These are phyloP conservation scores for Sebastes nivosus DNA, from an alignment of 2,797 vertebrate genomes.

Conservation along the genomic window DNA sequence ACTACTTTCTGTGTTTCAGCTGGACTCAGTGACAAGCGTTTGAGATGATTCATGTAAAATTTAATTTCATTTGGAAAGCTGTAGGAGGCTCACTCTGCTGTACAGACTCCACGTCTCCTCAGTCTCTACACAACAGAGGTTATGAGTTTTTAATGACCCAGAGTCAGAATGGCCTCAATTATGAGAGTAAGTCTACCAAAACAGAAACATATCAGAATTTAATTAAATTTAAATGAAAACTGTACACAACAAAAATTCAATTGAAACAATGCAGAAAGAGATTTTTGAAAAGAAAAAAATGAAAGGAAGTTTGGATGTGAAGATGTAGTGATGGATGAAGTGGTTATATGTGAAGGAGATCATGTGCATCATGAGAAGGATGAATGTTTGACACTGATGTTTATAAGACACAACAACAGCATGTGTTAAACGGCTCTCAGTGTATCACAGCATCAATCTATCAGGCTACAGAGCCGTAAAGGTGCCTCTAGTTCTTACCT, in stretches of 20 bases:
- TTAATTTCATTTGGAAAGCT: not conserved
- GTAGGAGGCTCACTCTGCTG: not conserved
- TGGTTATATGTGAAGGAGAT: slow-evolving; percentile 33
- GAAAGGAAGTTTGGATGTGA: slow-evolving; percentile 20
- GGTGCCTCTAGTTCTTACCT: slow-evolving; percentile 85
- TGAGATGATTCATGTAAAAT: not conserved
- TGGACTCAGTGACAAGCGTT: not conserved
- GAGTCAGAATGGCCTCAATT: not conserved
- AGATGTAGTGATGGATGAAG: slow-evolving; percentile 26
- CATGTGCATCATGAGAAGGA: slow-evolving; percentile 28
- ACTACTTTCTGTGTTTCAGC: not conserved
- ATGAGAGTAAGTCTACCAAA: not conserved
- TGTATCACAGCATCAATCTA: not conserved
- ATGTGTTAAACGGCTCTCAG: slow-evolving; percentile 5
- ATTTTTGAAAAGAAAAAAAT: slow-evolving; percentile 1
- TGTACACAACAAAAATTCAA: not conserved
- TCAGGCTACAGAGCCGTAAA: slow-evolving; percentile 10
- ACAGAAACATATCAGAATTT: not conserved
- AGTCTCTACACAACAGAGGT: not conserved
- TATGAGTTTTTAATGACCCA: not conserved
- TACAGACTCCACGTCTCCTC: not conserved
- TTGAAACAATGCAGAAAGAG: slow-evolving; percentile 6
- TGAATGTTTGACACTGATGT: slow-evolving; percentile 30
- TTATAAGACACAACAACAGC: slow-evolving; percentile 11
- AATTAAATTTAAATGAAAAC: not conserved